These are phyloP conservation scores for Hipparchia semele DNA, from an alignment of 2,888 invertebrate genomes.

Conservation along the genomic window DNA sequence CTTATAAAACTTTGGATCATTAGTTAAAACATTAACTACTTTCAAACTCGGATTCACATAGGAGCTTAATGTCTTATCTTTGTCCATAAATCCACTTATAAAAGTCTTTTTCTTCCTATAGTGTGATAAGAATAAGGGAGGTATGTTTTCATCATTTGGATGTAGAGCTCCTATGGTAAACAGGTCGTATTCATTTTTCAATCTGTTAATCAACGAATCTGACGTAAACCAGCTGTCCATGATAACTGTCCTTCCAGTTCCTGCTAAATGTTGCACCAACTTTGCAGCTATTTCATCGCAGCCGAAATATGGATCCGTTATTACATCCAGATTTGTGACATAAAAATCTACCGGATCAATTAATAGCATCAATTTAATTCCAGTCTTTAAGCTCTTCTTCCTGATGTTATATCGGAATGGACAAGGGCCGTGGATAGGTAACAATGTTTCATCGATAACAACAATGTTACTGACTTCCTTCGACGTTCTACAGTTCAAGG, in stretches of 20 bases:
- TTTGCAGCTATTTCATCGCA: conserved; percentile 64
- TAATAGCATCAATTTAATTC: conserved; percentile 69
- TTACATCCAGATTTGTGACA: conserved; percentile 70
- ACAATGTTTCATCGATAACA: conserved; percentile 72
- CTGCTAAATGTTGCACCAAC: conserved; percentile 65
- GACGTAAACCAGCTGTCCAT: conserved; percentile 74
- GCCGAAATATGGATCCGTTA: conserved; percentile 65
- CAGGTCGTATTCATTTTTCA: conserved; percentile 60
- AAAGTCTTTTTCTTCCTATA: conserved; percentile 58
- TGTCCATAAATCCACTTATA: conserved; percentile 65
- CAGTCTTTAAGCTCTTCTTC: conserved; percentile 63
- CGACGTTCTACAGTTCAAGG: conserved; percentile 69
- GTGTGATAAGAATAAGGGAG: conserved; percentile 63
- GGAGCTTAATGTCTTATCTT: conserved; percentile 61
- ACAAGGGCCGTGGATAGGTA: conserved; percentile 72
- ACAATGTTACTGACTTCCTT: conserved; percentile 59
- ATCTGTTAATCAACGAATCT: conserved; percentile 52
- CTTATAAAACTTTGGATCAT: conserved; percentile 66
- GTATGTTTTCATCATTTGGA: conserved; percentile 62
- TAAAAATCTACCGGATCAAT: conserved; percentile 73
- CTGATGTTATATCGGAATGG: conserved; percentile 71
- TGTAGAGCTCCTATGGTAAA: conserved; percentile 63
- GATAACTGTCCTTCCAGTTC: conserved; percentile 61
- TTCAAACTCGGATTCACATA: conserved; percentile 61
- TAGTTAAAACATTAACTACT: conserved; percentile 64